Base-by-base conservation (phyloP, 2,113 vertebrate species). In the Cairina moschata region DNA sequence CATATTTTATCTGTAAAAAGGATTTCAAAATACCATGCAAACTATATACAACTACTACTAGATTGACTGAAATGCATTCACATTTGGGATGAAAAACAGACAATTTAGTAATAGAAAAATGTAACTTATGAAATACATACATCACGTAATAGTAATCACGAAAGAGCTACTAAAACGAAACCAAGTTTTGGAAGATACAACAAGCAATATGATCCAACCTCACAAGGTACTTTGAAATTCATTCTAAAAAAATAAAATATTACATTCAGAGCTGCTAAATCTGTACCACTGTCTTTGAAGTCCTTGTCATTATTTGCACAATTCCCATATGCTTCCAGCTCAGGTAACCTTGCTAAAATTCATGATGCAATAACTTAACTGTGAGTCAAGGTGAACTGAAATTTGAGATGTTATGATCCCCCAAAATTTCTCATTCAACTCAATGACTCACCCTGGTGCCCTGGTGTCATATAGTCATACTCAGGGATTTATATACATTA, bases 21-120 rank as follows among this genome's bases (percentile, higher is more conserved):
- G 25, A 75, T 80, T 87, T 86, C 8, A 88, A 84, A 93, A 81
- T 54, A 60, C 8, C 13, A 23, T 23, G 46, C 23, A 79, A 48
- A 50, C 56, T 71, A 63, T 0, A 0, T 50, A 29, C 3, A 86
- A n/a, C 60, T 50, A 46, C n/a, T 71, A 21, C 6, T 29, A 62
- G 14, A 25, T 81, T 46, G 46, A 78, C 50, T 86, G 36, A 92
- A 87, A 84, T 28, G 60, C 26, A 79, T 8, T 48, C 54, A 82
- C 17, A 54, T 89, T 65, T 73, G 26, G 16, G 34, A 86, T 67
- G 42, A 87, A 36, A 83, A n/a, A 66, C 58, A 77, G 22, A 40
- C 44, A 4, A 44, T 44, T 73, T 17, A 62, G 31, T 17, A 90
- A 10, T 32, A 74, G 59, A 94, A 85, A 94, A 88, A 50, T 3